Conservation (phyloP, 2,797 vertebrate genomes). For the Geotria australis region DNA sequence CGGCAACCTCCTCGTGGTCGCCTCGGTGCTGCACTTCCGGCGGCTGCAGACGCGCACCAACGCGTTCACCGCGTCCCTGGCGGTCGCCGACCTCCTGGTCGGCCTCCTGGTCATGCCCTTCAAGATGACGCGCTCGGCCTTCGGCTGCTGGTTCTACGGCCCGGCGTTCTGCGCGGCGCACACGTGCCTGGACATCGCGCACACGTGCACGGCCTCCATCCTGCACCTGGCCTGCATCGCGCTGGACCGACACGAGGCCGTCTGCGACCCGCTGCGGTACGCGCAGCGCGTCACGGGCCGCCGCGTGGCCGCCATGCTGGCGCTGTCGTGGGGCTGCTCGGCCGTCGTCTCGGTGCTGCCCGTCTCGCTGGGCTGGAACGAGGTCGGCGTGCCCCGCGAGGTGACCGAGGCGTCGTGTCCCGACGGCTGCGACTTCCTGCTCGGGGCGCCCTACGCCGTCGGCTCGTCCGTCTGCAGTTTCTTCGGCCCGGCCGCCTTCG, state of each 20-base stretch:
- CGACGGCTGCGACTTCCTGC: constrained; percentile 27
- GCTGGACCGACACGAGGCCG: constrained; percentile 50
- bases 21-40: too few species aligned
- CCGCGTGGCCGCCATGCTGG: constrained; percentile 38
- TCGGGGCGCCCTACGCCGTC: constrained; percentile 36
- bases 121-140: too few species aligned
- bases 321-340: constrained; percentile 21
- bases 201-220: constrained; percentile 64
- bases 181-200: constrained; percentile 45
- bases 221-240: constrained; percentile 68
- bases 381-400: constrained; percentile 13
- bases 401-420: constrained; percentile 2
- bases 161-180: constrained; percentile 47
- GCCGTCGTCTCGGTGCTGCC: constrained; percentile 26
- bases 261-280: constrained; percentile 46
- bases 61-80: constrained; percentile 1
- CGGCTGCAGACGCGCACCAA: too few species aligned
- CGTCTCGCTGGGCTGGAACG: constrained; percentile 66
- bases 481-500: constrained; percentile 52
- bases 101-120: constrained; percentile 5
- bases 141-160: constrained; percentile 8
- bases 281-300: constrained; percentile 20
- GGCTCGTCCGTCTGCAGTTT: constrained; percentile 32
- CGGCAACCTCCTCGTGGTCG: too few species aligned
- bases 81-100: constrained; percentile 4